Base-by-base conservation (phyloP, 64 coral and sea anemone species). In the Actinia equina region DNA sequence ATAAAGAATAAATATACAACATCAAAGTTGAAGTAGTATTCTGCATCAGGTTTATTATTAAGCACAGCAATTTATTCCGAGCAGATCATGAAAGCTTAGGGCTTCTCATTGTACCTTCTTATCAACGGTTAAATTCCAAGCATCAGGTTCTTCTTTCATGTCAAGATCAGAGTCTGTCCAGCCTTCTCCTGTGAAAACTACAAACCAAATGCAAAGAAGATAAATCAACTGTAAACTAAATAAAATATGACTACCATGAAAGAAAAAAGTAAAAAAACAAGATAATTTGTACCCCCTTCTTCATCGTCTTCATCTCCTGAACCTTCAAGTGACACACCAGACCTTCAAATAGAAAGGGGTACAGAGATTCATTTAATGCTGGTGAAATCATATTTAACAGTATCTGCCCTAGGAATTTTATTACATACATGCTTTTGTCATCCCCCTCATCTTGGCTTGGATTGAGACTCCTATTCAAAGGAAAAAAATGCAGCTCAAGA, bases 111-210 rank as follows among this genome's bases (percentile, higher is more conserved):
- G 0, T 44, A 95, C 93, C 91, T 93, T 95, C 53, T 95, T 99
- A 1, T 99, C 97, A 18, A 99, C 91, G n/a, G 93, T 95, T 14
- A 93, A 84, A 53, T 83, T 95, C 97, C 97, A 99, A n/a, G 97
- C 93, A 53, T 95, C 97, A 41, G 97, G 90, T 91, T 99, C 97
- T 45, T 86, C 85, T 85, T 95, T 94, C n/a, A 99, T 90, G 87
- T 99, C 97, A 59, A 99, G 88, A 77, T 95, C 93, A 17, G 97
- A 92, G 77, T 93, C 93, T 59, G 79, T 80, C 77, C 79, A 84
- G 60, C 62, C 86, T 62, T 85, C 83, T 63, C 52, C 52, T 27
- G 52, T 41, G 23, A 85, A 85, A 58, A 85, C 83, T 85, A 81
- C n/a, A 81, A n/a, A 41, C n/a, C 69, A 74, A 42, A 74, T 11